Percentiles rank a stretch among this genome's conserved stretches.
These are phyloP conservation scores for Leuciscus idus DNA, from an alignment of 2,113 vertebrate species.

Conservation along the genomic window DNA sequence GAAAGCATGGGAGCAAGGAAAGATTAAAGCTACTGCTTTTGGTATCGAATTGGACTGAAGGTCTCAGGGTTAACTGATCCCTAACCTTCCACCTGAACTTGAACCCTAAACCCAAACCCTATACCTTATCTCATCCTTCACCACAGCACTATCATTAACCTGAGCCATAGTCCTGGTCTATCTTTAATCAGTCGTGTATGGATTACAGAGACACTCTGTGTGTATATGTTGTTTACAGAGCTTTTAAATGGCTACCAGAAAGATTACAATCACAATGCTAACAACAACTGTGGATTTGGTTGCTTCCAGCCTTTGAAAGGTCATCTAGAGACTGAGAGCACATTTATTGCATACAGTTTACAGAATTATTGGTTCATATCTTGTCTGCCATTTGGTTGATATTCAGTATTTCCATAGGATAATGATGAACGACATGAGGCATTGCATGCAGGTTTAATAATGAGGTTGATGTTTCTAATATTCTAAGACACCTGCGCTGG, in stretches of 20 bases:
- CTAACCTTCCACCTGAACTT: conserved; percentile 14
- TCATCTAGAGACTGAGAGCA: not conserved
- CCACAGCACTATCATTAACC: conserved; percentile 20
- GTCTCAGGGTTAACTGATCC: not conserved
- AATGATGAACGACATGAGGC: not conserved
- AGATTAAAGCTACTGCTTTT: not conserved
- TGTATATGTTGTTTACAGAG: conserved; percentile 22
- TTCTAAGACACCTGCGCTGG: not conserved
- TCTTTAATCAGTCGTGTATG: conserved; percentile 21
- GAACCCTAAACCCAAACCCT: conserved; percentile 6
- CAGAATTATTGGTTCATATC: not conserved
- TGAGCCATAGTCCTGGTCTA: conserved; percentile 1
- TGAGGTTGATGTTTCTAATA: conserved; percentile 7
- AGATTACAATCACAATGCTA: conserved; percentile 13
- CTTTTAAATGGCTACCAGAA: conserved; percentile 1
- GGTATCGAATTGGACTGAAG: not conserved
- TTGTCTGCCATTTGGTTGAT: not conserved
- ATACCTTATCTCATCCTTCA: conserved; percentile 17
- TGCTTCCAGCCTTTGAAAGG: not conserved
- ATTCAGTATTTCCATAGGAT: not conserved
- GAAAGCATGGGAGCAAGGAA: not conserved
- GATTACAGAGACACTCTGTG: not conserved
- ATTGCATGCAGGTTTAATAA: not conserved
- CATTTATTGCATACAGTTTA: not conserved
- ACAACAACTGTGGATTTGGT: not conserved